phyloP scores from a whole-genome alignment of 2,797 vertebrate genomes.

The Tokudaia tokunoshimensis region DNA sequence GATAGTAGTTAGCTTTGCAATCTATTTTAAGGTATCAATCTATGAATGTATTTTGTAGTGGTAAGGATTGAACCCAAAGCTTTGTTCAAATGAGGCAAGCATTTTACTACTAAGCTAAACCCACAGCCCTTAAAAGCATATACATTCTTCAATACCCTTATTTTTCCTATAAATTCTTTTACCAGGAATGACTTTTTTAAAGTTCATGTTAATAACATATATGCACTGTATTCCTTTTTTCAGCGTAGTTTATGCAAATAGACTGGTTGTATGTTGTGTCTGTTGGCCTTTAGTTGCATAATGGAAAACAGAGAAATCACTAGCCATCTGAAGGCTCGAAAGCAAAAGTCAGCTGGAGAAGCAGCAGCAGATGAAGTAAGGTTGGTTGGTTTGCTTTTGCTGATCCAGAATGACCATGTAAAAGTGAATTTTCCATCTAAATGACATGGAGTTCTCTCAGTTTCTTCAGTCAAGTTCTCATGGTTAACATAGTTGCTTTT shows the following conservation, averaged over 20 bases:
- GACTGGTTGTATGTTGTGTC: background rate
- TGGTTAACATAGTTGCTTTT: background rate
- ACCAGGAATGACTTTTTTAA: background rate
- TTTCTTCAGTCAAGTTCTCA: background rate
- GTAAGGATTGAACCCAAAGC: too few species aligned
- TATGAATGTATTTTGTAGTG: background rate
- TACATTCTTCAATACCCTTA: background rate
- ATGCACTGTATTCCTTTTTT: background rate
- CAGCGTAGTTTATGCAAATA: background rate
- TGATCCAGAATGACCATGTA: background rate
- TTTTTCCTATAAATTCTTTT: background rate
- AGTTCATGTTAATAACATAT: background rate
- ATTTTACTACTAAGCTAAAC: background rate
- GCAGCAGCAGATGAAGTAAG: too few species aligned
- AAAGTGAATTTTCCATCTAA: background rate
- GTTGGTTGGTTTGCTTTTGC: background rate
- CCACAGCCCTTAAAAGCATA: background rate
- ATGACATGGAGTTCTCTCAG: background rate
- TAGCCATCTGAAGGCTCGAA: background rate
- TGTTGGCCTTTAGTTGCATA: background rate
- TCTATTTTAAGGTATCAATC: background rate
- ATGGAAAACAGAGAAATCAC: background rate
- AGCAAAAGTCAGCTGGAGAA: background rate
- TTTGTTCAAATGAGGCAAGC: background rate
- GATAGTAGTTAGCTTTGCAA: background rate